Evolutionary conservation across 2,113 vertebrate species (phyloP).

Genomic region (Aegotheles bennettii): DNA sequence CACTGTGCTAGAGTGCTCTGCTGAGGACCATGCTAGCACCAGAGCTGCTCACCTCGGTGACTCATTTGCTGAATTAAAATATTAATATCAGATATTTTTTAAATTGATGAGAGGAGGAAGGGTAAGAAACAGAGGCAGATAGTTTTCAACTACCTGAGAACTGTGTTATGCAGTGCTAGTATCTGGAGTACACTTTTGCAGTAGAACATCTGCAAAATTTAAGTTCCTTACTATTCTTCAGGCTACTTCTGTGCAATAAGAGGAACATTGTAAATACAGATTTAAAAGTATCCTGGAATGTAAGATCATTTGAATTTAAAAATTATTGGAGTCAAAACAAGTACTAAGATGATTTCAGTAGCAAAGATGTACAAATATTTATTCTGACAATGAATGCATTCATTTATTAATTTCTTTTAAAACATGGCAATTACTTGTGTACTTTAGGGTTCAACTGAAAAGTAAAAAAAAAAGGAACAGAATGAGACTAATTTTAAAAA

Average conservation of each 20-base stretch:
- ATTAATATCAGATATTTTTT: neutral
- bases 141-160: neutral
- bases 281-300: neutral
- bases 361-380: neutral
- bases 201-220: neutral
- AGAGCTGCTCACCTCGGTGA: too few species aligned
- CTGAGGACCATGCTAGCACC: too few species aligned
- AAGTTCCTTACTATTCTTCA: neutral
- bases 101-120: neutral
- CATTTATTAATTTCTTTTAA: neutral
- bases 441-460: neutral
- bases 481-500: neutral
- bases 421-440: neutral
- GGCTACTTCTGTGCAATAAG: neutral
- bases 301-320: constrained; percentile 3
- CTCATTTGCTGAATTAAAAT: neutral
- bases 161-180: neutral
- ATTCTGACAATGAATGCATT: neutral
- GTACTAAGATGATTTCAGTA: neutral
- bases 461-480: neutral
- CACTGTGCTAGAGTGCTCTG: too few species aligned
- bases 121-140: neutral
- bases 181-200: neutral
- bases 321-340: neutral
- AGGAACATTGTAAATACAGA: neutral